Percentiles rank a stretch among this genome's conserved stretches.
phyloP scores from a whole-genome alignment of 2,888 invertebrate species.

The Leptopilina drosophilae region DNA sequence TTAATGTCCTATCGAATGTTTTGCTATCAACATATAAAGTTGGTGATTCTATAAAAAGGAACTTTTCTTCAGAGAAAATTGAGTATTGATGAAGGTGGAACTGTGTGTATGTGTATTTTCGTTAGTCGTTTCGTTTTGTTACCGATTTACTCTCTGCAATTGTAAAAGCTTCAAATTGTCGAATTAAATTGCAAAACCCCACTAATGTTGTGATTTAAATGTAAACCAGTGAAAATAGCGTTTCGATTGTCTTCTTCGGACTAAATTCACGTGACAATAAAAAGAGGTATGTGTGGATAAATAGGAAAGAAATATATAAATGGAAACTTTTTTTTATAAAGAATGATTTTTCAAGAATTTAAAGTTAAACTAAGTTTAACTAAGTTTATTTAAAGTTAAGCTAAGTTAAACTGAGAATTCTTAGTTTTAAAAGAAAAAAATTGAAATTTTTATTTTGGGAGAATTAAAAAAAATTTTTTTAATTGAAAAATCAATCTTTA shows the following conservation, averaged over 20 bases:
- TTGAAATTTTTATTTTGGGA: too few species aligned
- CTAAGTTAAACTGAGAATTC: too few species aligned
- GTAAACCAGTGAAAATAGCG: not conserved
- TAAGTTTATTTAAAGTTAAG: too few species aligned
- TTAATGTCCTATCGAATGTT: too few species aligned
- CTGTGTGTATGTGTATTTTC: not conserved
- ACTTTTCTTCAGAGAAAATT: not conserved
- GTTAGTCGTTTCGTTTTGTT: constrained; percentile 9
- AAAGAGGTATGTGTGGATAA: not conserved
- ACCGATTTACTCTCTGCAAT: not conserved
- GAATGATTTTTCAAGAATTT: too few species aligned
- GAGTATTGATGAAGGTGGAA: not conserved
- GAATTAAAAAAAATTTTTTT: too few species aligned
- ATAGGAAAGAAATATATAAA: not conserved
- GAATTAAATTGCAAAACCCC: constrained; percentile 7
- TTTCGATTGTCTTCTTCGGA: not conserved
- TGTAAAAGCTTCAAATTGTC: not conserved
- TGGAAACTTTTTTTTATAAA: not conserved
- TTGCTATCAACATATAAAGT: not conserved
- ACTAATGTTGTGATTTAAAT: constrained; percentile 11
- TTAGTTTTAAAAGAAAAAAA: too few species aligned
- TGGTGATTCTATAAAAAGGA: not conserved
- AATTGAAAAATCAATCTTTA: not conserved
- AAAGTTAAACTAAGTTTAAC: too few species aligned
- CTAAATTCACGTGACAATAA: not conserved